Evolutionary conservation across 2,113 vertebrate species (phyloP), one percentile per base, ranked within the genome.

Genomic region (Anarrhichthys ocellatus): DNA sequence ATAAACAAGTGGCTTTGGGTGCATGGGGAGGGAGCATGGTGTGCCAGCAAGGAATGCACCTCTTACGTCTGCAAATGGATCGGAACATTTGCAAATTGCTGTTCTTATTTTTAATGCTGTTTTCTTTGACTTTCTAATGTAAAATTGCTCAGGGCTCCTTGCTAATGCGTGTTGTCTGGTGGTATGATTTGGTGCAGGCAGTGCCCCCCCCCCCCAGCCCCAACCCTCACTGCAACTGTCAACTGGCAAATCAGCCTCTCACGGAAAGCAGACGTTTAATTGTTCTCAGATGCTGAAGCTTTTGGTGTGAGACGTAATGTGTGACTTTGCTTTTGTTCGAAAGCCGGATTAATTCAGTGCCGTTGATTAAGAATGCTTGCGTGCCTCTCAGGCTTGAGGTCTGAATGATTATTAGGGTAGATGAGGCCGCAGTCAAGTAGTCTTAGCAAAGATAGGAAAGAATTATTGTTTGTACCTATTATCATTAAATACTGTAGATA

Each of bases 261-360:
- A 93, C 88, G 88, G 85, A 94, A 94, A 93, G 88, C 92, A 92
- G 93, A 93, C 91, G 56, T 90, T 92, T 91, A 95, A 95, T 95
- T 95, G 91, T 86, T 94, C 71, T 92, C 94, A 94, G 94, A 94
- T 95, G 94, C 83, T 14, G 61, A 80, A 87, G 88, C 84, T 82
- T 92, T 91, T 88, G 85, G 91, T 84, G 89, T 79, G 81, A 91
- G 83, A 87, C 17, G 77, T 80, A 74, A 88, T 84, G 91, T 89
- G 89, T 88, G 92, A 92, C 87, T 93, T 92, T 76, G 83, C 86
- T 92, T 34, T 72, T 48, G 18, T 73, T 92, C 79, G 81, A 71
- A 87, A 84, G 76, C 84, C 68, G 90, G 80, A 94, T 93, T 91
- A 88, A 92, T 91, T 87, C 79, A 56, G 36, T 54, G 70, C 77